Base-by-base conservation (phyloP, 2,113 vertebrate species). In the Castor canadensis region DNA sequence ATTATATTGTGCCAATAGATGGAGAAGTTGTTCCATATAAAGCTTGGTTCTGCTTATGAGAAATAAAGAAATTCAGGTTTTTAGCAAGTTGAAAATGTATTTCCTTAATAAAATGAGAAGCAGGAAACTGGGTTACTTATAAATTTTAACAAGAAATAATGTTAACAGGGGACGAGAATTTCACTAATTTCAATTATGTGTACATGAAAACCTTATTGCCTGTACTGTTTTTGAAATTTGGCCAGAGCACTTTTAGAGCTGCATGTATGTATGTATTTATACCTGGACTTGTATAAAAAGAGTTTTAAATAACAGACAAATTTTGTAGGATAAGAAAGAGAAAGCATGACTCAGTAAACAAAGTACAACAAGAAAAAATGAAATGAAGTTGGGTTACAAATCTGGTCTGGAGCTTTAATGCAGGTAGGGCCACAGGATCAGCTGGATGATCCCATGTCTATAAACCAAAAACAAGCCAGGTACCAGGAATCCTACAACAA, bases 1-100 rank as follows among this genome's bases (percentile, higher is more conserved):
- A n/a, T 94, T 95, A 79, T 54, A 66, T 96, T 43, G 19, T 69
- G 40, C 98, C 98, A 96, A 93, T 98, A 98, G 98, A 94, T 98
- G 98, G 98, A 67, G 96, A 89, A 97, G 4, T 98, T 98, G 98
- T 97, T 98, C 95, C 96, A 96, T 0, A 0, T 76, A 97, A 82
- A 76, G 35, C 12, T 76, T 87, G 81, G 40, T 43, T 87, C 43
- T 69, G 94, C 35, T 47, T 43, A 10, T 54, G 76, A 91, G 49
- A 58, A 88, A 66, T 81, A 76, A 75, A 91, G 66, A 88, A 71
- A 85, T 95, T 67, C 69, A 93, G 83, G 77, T 90, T 90, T 96
- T 3, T 19, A 40, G 62, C 89, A 97, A 96, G 90, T 89, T 79
- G 92, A 95, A 97, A 98, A 97, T 94, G 54, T 71, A 40, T 84